Base-by-base conservation (phyloP, 2,113 vertebrate species). In the Coracopsis vasa region DNA sequence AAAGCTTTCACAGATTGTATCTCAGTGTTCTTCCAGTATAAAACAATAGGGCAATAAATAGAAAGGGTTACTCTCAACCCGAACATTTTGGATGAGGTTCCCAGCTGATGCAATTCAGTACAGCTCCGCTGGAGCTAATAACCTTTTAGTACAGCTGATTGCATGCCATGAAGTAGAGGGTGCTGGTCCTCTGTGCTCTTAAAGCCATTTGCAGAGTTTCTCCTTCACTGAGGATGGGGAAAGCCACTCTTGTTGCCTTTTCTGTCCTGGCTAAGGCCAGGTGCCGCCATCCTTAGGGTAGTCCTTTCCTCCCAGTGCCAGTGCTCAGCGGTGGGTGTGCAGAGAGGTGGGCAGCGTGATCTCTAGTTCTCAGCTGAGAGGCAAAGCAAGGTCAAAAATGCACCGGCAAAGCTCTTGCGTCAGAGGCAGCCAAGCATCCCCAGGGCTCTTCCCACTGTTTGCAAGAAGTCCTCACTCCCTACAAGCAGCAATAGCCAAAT, bases 401-500 rank as follows among this genome's bases (percentile, higher is more conserved):
- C 75, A 89, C 87, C 56, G 35, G 95, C 77, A 37, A 88, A 83
- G 95, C 79, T 92, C 96, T 97, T 97, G 97, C 98, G 98, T 98
- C 98, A 98, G 96, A 84, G 74, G n/a, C 96, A 94, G 96, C 96
- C 94, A 92, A 98, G 97, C 89, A 97, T 96, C 97, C 44, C 90
- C 77, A 61, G 94, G 95, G 96, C 92, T 93, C 95, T 94, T 97
- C 95, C 95, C 96, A 84, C 90, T 97, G 96, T 97, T 98, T 97
- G 97, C 77, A 93, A 90, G 92, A 95, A 95, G 97, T 80, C 93
- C 87, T 91, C 37, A 4, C 95, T 93, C 96, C 70, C 3, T 77
- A 50, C 88, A 41, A 94, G 97, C 98, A 91, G 93, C 94, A 83
- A 98, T 98, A 64, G 86, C 98, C 98, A 98, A 98, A 98, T 98